Base-by-base conservation (phyloP, 1,140 invertebrate genomes). In the Melanaphis sacchari region DNA sequence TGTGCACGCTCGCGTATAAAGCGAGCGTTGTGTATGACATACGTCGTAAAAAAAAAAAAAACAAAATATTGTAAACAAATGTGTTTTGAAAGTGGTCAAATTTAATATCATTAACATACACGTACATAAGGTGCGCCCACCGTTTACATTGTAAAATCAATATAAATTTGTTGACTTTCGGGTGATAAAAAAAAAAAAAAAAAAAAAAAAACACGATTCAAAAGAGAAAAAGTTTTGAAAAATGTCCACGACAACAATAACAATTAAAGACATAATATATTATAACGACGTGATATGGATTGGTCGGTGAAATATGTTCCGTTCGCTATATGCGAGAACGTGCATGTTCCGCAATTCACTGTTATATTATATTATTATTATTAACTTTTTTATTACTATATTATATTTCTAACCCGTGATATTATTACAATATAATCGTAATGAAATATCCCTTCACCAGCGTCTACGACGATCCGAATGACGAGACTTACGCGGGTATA, bases 351-450 rank as follows among this genome's bases (percentile, higher is more conserved):
- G 82, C 82, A 9, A 41, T 84, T 38, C 76, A 84, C 38, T 9
- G 38, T 40, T 40, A 40, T 26, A 84, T 82, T 40, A 38, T 82
- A 38, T 82, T 40, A 36, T 24, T 82, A 82, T 82, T 82, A 82
- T 82, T 84, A 84, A n/a, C n/a, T n/a, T n/a, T n/a, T 22, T 82
- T n/a, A 22, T 26, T 59, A 59, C n/a, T 76, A 76, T 76, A 76
- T 76, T 76, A 21, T 76, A 76, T 76, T 76, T 18, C 59, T n/a
- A 66, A 15, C 59, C 59, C 59, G 59, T 31, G 59, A 76, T 21
- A 76, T 76, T 76, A 76, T n/a, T 76, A 76, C 59, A 76, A 76
- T 76, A n/a, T 6, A n/a, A 76, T 76, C 59, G 59, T 76, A 76
- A 76, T 76, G 59, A 76, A 76, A 76, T 76, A 76, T 76, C 59